Percentiles rank a stretch among this genome's conserved stretches.
phyloP scores from a whole-genome alignment of 1,140 invertebrate species.

The Battus philenor region DNA sequence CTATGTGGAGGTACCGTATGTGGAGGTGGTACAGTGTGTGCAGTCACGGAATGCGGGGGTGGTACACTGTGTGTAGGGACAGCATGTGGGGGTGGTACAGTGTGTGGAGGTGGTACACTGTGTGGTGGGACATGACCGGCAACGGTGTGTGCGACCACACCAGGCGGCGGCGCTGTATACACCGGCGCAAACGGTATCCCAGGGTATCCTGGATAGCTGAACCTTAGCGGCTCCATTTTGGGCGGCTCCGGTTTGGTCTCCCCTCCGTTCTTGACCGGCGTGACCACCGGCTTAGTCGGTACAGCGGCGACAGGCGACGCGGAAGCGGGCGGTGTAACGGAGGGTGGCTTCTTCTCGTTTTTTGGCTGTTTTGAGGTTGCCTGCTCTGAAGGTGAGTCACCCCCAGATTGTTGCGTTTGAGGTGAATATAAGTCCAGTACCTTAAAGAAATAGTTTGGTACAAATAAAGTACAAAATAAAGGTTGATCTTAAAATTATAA shows the following conservation, averaged over 20 bases:
- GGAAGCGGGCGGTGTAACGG: conserved; percentile 72
- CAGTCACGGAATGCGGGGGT: conserved; percentile 27
- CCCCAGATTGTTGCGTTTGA: conserved; percentile 75
- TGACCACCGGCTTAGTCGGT: conserved; percentile 40
- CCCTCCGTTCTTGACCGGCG: conserved; percentile 63
- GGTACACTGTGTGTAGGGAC: background rate
- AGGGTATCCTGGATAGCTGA: conserved; percentile 42
- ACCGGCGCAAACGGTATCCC: conserved; percentile 45
- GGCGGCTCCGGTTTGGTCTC: conserved; percentile 52
- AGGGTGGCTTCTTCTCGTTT: conserved; percentile 69
- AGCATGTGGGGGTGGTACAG: background rate
- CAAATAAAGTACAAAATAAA: no score
- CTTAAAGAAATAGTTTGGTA: conserved; percentile 44
- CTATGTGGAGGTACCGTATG: conserved; percentile 30
- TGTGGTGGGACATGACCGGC: background rate
- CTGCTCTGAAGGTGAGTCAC: conserved; percentile 81
- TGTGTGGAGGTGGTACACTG: background rate
- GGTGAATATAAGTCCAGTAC: conserved; percentile 92
- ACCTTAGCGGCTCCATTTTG: conserved; percentile 50
- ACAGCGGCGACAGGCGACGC: conserved; percentile 60
- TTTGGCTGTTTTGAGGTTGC: conserved; percentile 44
- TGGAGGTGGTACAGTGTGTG: background rate
- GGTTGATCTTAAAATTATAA: no score
- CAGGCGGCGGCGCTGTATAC: conserved; percentile 53
- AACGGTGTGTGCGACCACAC: background rate